Base-by-base conservation (phyloP, 2,113 vertebrate species). In the Hemiscyllium ocellatum region DNA sequence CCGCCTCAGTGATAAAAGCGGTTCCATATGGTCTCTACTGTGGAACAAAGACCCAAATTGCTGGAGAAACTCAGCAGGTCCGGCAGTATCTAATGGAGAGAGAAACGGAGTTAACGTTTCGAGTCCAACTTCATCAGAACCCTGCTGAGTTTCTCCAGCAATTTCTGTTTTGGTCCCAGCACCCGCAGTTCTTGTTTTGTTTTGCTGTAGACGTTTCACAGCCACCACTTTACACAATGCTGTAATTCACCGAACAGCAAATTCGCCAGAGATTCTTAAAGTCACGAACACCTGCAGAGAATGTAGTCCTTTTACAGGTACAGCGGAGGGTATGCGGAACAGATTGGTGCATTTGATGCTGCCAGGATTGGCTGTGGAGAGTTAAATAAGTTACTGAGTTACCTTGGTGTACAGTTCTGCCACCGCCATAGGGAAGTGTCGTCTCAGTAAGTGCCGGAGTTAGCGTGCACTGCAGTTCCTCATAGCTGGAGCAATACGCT, bases 371-470 rank as follows among this genome's bases (percentile, higher is more conserved):
- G 56, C 13, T n/a, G 87, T 12, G 56, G 52, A 65, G 56, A 29
- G 6, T 24, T 26, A 56, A 56, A 7, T 52, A 8, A 8, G 85
- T 89, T 56, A 56, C 24, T 29, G 87, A 69, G 42, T 42, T 98
- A 99, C 99, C 99, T 98, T 97, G 0, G 98, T 98, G 97, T 99
- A 99, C 10, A 99, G 98, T 96, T 98, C 98, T 90, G 97, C 97
- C 97, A 98, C 96, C 97, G 98, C 98, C 99, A 99, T 99, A 96
- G 96, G 96, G 94, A 69, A 96, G 42, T 61, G 50, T 24, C 78
- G 65, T 42, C 42, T 50, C 69, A 96, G 72, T 56, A 68, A 26
- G 7, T 33, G 33, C 42, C n/a, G n/a, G 24, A 65, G 37, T 26
- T 5, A 37, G 2, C 37, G 17, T 12, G 22, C 29, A 29, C 87